These are phyloP conservation scores for Choreutis nemorana DNA, from an alignment of 2,888 invertebrate genomes.

Conservation along the genomic window DNA sequence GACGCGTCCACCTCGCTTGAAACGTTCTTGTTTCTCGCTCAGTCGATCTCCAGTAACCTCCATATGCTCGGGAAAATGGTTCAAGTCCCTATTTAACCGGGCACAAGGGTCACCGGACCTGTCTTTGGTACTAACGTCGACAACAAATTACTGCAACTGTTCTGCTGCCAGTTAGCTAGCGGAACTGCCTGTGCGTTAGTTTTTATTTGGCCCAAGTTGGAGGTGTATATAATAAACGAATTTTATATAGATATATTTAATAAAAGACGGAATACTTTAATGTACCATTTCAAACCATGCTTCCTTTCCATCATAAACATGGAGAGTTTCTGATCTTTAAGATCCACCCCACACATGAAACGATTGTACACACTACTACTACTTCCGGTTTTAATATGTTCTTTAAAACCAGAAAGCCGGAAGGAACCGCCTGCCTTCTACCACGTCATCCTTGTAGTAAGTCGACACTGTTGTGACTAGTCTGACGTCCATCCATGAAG, in stretches of 20 bases:
- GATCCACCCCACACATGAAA: conserved; percentile 5
- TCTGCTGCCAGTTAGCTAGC: conserved; percentile 1
- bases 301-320: conserved; percentile 5
- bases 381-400: conserved; percentile 3
- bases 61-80: no score
- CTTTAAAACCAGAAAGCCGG: no score
- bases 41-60: no score
- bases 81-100: no score
- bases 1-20: no score
- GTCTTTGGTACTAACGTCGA: no score
- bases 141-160: neutral
- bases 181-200: conserved; percentile 2
- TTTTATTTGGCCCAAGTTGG: conserved; percentile 1
- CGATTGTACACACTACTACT: conserved; percentile 4
- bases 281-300: conserved; percentile 4
- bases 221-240: conserved; percentile 1
- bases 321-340: conserved; percentile 5
- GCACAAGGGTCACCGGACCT: no score
- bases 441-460: conserved; percentile 4
- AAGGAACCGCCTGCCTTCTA: no score
- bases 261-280: conserved; percentile 4
- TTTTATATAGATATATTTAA: conserved; percentile 5
- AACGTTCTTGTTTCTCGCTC: no score
- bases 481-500: conserved; percentile 6
- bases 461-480: conserved; percentile 8